Conservation (phyloP, 2,113 vertebrate genomes). For the Falcunculus frontatus region DNA sequence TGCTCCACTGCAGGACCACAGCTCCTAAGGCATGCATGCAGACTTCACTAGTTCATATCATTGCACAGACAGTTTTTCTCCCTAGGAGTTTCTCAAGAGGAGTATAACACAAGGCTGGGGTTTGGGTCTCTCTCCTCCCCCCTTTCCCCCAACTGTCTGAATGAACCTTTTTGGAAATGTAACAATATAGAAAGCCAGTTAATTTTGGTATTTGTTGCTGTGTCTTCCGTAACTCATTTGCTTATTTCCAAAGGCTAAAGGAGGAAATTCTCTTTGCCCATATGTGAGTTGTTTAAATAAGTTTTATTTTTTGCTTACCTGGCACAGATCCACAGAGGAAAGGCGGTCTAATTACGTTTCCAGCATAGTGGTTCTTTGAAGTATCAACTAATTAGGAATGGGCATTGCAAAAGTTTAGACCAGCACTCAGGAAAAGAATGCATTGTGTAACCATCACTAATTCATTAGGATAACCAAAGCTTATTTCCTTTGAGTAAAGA, state of each 20-base stretch:
- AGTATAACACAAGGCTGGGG: neutral
- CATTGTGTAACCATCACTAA: slow-evolving; percentile 39
- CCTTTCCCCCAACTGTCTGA: neutral
- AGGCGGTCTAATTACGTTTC: slow-evolving; percentile 4
- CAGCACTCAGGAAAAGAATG: slow-evolving; percentile 13
- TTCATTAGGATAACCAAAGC: slow-evolving; percentile 38
- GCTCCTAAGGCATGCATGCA: neutral
- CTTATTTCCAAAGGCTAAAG: neutral
- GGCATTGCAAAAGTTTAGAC: slow-evolving; percentile 20
- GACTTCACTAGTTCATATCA: neutral
- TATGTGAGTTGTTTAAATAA: neutral
- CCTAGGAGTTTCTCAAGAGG: neutral
- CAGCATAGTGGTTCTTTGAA: slow-evolving; percentile 32
- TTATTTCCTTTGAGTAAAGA: slow-evolving; percentile 48
- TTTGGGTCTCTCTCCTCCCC: neutral
- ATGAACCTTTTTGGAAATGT: neutral
- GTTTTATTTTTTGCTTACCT: neutral
- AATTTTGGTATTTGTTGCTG: neutral
- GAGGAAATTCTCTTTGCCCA: neutral
- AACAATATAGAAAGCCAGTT: neutral
- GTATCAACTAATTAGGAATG: slow-evolving; percentile 28
- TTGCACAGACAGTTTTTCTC: neutral
- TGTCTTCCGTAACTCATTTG: neutral
- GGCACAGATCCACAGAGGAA: neutral
- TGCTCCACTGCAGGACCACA: neutral